Evolutionary conservation across 1,140 invertebrate species (phyloP).

Genomic region (Metaphire vulgaris): DNA sequence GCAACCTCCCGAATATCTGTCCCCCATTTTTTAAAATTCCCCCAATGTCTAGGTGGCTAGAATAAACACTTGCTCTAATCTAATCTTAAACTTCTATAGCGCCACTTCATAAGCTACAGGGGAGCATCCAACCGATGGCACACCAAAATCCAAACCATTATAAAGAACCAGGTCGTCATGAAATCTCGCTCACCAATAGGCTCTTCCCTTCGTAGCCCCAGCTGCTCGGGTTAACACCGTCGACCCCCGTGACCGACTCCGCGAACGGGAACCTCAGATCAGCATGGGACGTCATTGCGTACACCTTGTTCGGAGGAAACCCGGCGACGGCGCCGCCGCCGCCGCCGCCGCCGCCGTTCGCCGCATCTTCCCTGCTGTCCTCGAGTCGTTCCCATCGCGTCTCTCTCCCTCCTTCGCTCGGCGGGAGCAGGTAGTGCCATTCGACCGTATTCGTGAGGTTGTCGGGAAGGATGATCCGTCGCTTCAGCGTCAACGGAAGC

Average conservation of each 20-base stretch:
- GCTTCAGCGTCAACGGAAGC: conserved; percentile 78
- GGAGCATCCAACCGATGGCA: no score
- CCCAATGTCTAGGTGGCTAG: no score
- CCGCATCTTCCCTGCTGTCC: no score
- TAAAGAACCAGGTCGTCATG: no score
- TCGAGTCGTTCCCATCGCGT: neutral
- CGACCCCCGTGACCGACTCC: neutral
- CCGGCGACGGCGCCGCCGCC: neutral
- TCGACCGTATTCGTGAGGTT: neutral
- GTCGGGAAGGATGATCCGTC: conserved; percentile 68
- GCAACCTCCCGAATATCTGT: no score
- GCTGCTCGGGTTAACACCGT: neutral
- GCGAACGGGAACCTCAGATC: neutral
- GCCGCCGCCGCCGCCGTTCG: no score
- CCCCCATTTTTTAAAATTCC: no score
- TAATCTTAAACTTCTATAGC: no score
- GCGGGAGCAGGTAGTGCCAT: neutral
- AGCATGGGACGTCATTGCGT: neutral
- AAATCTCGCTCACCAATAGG: neutral
- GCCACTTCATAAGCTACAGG: no score
- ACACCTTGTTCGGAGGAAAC: neutral
- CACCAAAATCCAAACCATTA: no score
- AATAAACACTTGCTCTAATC: no score
- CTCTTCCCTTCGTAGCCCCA: neutral
- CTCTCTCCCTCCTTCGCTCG: neutral